Evolutionary conservation across 2,888 invertebrate genomes (phyloP).

Genomic region (Synanthedon tipuliformis): DNA sequence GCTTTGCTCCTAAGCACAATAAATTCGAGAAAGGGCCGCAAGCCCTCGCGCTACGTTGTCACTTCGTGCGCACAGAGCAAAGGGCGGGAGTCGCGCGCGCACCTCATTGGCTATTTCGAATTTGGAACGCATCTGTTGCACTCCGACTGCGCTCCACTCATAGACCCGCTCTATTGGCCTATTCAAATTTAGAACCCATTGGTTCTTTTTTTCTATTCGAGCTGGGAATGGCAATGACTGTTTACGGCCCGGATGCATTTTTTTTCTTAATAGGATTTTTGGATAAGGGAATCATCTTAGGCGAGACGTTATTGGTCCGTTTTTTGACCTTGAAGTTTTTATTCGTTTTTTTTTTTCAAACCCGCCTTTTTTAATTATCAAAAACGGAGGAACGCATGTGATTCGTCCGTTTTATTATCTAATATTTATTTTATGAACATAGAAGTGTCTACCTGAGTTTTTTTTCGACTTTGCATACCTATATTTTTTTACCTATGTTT

Average conservation of each 20-base stretch:
- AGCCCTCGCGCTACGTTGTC: slow-evolving; percentile 10
- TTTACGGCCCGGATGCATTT: neutral
- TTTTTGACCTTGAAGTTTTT: no score
- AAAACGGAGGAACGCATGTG: no score
- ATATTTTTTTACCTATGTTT: no score
- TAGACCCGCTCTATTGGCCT: slow-evolving; percentile 30
- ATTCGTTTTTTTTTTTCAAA: no score
- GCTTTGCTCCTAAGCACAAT: neutral
- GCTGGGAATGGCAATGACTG: neutral
- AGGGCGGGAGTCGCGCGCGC: slow-evolving; percentile 18
- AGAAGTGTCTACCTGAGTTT: no score
- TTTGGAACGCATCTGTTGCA: slow-evolving; percentile 21
- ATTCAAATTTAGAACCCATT: slow-evolving; percentile 19
- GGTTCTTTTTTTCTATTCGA: slow-evolving; percentile 6
- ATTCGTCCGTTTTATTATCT: no score
- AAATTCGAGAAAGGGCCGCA: neutral
- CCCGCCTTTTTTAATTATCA: no score
- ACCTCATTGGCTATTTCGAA: slow-evolving; percentile 19
- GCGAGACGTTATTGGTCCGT: neutral
- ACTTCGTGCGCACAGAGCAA: slow-evolving; percentile 7
- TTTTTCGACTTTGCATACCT: no score
- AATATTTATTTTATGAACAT: no score
- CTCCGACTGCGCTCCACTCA: slow-evolving; percentile 15
- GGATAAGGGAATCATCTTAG: neutral
- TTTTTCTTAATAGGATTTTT: neutral